These are phyloP conservation scores for Nomia melanderi DNA, from an alignment of 1,140 invertebrate species.

Conservation along the genomic window DNA sequence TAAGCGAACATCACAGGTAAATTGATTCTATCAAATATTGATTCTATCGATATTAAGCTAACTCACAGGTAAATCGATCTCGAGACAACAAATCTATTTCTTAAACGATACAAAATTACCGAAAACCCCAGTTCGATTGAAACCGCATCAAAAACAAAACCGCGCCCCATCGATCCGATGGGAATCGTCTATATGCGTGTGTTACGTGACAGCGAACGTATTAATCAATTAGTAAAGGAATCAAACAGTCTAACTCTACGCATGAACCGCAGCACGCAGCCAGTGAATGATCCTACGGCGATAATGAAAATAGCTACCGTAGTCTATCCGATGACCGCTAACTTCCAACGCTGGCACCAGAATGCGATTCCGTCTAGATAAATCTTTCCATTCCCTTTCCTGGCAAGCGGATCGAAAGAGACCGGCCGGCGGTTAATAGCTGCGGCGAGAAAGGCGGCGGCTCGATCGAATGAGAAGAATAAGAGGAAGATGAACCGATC, in stretches of 20 bases:
- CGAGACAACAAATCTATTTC: too few relatives aligned
- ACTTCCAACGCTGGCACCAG: background rate
- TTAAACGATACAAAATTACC: too few relatives aligned
- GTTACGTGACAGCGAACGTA: background rate
- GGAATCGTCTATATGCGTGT: too few relatives aligned
- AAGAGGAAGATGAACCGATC: background rate
- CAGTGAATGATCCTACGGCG: background rate
- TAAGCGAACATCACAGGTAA: too few relatives aligned
- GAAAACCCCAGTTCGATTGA: too few relatives aligned
- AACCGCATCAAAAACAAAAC: too few relatives aligned
- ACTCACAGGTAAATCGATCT: too few relatives aligned
- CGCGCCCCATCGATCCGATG: too few relatives aligned
- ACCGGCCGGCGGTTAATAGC: background rate
- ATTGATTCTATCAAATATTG: too few relatives aligned
- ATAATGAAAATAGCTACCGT: background rate
- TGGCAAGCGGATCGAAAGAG: background rate
- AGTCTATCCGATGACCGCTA: background rate
- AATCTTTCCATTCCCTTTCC: conserved; percentile 7
- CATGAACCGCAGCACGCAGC: background rate
- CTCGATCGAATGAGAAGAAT: background rate
- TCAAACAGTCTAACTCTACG: too few relatives aligned
- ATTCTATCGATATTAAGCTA: too few relatives aligned
- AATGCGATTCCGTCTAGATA: background rate
- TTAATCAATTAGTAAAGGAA: background rate
- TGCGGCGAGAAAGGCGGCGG: background rate